Conservation (phyloP, 2,113 vertebrate genomes). For the Orthonyx spaldingii region DNA sequence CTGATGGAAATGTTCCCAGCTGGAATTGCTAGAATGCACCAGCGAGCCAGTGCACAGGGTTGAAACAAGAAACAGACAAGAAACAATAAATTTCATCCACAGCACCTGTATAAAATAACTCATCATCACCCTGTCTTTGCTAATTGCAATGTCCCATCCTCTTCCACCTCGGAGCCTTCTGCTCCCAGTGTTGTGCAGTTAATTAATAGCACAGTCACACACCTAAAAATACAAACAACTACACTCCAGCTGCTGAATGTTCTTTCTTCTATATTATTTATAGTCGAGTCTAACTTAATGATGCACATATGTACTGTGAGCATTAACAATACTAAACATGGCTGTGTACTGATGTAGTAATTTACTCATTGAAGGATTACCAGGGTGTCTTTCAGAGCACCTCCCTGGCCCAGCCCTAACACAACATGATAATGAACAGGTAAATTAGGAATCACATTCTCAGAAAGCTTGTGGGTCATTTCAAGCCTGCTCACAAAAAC, state of each 20-base stretch:
- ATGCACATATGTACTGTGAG: neutral
- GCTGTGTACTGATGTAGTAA: neutral
- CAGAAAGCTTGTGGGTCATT: neutral
- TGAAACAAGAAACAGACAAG: neutral
- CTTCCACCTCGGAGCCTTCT: neutral
- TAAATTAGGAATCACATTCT: neutral
- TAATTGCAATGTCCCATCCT: neutral
- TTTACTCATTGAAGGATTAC: neutral
- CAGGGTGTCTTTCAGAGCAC: neutral
- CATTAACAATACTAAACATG: neutral
- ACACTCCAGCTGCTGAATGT: neutral
- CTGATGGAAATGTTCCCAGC: neutral
- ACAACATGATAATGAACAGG: neutral
- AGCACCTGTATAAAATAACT: neutral
- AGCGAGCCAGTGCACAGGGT: rapidly evolving
- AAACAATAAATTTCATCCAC: neutral
- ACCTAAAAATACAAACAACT: neutral
- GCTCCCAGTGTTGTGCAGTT: neutral
- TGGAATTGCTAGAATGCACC: neutral
- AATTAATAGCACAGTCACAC: neutral
- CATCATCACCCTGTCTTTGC: neutral
- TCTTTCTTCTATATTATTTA: neutral
- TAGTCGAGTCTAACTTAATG: neutral
- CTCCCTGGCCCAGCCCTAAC: neutral
- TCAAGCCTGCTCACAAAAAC: neutral